These are phyloP conservation scores for Mormoops blainvillei DNA, from an alignment of 2,113 vertebrate genomes.

Conservation along the genomic window DNA sequence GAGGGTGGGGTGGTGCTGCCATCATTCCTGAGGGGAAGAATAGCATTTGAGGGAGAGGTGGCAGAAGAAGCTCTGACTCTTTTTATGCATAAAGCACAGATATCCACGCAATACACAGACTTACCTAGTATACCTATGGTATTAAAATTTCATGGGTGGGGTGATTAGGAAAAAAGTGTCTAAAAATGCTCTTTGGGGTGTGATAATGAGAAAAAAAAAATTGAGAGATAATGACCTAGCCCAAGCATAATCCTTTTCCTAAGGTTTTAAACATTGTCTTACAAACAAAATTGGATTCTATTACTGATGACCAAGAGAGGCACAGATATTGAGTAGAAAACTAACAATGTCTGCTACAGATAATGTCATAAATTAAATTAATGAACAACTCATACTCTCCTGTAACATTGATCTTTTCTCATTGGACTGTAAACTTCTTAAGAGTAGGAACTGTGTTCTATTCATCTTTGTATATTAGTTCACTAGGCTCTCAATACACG, in stretches of 20 bases:
- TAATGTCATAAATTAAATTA: not conserved
- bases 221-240: not conserved
- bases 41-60: not conserved
- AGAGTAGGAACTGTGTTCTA: not conserved
- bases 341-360: not conserved
- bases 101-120: not conserved
- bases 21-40: not conserved
- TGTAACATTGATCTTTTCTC: not conserved
- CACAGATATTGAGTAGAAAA: not conserved
- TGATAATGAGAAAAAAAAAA: not conserved
- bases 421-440: not conserved
- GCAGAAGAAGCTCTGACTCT: not conserved
- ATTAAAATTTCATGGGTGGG: not conserved
- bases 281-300: not conserved
- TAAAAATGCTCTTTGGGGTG: not conserved
- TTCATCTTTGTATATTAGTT: not conserved
- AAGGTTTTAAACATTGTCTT: not conserved
- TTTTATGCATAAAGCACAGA: not conserved
- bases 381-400: not conserved
- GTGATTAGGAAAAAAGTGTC: not conserved
- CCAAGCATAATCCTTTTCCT: not conserved
- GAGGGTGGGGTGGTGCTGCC: not conserved
- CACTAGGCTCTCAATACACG: not conserved
- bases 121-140: not conserved
- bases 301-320: not conserved